phyloP scores from a whole-genome alignment of 2,888 invertebrate species.

The Stegana nigrithorax region DNA sequence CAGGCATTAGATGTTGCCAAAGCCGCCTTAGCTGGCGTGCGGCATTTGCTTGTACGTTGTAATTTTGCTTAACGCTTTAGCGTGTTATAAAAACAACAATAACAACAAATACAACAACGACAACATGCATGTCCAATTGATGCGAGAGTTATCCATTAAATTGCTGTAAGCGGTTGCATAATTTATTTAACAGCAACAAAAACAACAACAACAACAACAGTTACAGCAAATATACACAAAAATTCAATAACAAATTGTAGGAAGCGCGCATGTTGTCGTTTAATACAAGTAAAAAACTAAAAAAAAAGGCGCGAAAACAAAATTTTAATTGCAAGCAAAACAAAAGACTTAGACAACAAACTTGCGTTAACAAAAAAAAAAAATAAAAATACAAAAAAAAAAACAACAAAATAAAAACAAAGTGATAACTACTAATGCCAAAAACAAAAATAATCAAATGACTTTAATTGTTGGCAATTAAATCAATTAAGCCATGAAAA shows the following conservation, averaged over 20 bases:
- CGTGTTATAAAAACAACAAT: no score
- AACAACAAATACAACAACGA: not conserved
- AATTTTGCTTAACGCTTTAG: slow-evolving; percentile 13
- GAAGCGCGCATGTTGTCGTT: not conserved
- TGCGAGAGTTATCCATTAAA: slow-evolving; percentile 40
- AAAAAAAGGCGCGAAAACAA: no score
- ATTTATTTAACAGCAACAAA: slow-evolving; percentile 29
- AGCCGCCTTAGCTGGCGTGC: not conserved
- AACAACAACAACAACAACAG: slow-evolving; percentile 6
- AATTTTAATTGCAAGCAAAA: no score
- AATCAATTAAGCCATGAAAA: slow-evolving; percentile 48
- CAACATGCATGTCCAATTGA: no score
- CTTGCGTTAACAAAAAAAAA: slow-evolving; percentile 6
- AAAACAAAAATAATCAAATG: not conserved
- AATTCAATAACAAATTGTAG: slow-evolving; percentile 6
- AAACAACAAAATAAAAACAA: no score
- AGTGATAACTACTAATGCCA: no score
- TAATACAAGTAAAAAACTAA: not conserved
- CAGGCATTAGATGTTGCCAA: no score
- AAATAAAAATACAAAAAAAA: no score
- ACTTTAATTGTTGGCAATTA: slow-evolving; percentile 37
- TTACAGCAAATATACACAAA: no score
- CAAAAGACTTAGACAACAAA: slow-evolving; percentile 10
- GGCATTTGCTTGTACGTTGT: not conserved
- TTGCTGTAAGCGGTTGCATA: slow-evolving; percentile 43